These are phyloP conservation scores for Trichonephila inaurata DNA, from an alignment of 1,140 invertebrate species.

Conservation along the genomic window DNA sequence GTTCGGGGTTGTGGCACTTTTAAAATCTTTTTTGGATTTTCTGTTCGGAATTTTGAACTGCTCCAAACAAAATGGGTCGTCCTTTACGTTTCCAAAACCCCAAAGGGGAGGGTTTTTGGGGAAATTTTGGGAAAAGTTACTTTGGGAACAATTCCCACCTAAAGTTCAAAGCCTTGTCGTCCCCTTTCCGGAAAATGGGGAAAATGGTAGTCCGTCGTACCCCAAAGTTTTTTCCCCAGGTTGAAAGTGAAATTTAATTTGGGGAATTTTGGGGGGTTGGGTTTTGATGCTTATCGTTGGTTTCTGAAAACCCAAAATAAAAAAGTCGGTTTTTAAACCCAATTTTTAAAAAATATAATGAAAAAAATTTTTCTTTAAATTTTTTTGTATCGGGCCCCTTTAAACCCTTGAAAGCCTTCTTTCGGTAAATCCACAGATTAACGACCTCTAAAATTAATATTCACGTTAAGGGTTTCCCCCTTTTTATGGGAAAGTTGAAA, in stretches of 20 bases:
- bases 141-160: constrained; percentile 80
- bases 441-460: no score
- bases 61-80: constrained; percentile 51
- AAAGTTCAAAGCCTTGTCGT: neutral
- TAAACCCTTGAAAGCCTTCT: no score
- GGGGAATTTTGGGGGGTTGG: neutral
- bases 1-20: constrained; percentile 89
- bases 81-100: constrained; percentile 82
- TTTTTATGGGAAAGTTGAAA: no score
- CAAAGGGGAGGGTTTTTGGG: no score
- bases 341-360: no score
- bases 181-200: neutral
- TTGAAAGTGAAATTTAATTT: neutral
- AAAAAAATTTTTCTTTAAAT: no score
- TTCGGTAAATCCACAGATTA: no score
- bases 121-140: no score
- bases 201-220: neutral
- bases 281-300: constrained; percentile 18
- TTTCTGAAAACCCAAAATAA: no score
- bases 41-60: constrained; percentile 83
- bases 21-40: constrained; percentile 81
- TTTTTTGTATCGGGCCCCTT: no score
- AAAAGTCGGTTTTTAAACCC: no score
- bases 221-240: constrained; percentile 30
- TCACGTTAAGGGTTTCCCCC: no score